Base-by-base conservation (phyloP, 2,113 vertebrate genomes). In the Globicephala melas region DNA sequence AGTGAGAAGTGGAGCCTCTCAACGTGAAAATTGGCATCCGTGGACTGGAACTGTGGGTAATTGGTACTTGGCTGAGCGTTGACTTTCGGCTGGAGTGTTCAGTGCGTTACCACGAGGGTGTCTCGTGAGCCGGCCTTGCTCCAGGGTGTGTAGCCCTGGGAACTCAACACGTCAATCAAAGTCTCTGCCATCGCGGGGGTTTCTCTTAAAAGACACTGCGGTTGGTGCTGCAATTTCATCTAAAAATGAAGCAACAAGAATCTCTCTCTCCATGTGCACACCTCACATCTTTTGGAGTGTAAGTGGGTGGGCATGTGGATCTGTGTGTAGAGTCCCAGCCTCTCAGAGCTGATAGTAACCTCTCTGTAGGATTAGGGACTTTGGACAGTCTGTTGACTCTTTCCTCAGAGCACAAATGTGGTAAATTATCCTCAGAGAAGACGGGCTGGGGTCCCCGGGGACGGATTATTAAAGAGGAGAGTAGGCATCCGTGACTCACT, bases 61-160 rank as follows among this genome's bases (percentile, higher is more conserved):
- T 1, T 23, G 79, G 58, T 36, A 8, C 28, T 41, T 41, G 55
- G 20, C 9, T 14, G 7, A 74, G 5, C 13, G 1, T 3, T 3
- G 7, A 18, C 18, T 18, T 38, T 3, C 3, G 6, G 8, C 55
- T 13, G 47, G 87, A 7, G 31, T 58, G 17, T 6, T 12, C 47
- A 25, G 6, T 26, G 33, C 21, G 0, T 0, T 36, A 47, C 65
- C 18, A 18, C n/a, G 5, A 1, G 71, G 4, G 5, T 13, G 1
- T 12, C 3, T 1, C 0, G 8, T 5, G 44, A 25, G 53, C 21
- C 67, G 2, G 2, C 26, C 26, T 6, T 0, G 0, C 1, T 0
- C 21, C 44, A 58, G 25, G 8, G 15, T 2, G 1, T 0, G 70
- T 7, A 63, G 86, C 26, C 65, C 65, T 23, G 60, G 23, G 76